Percentiles rank a stretch among this genome's conserved stretches.
phyloP scores from a whole-genome alignment of 1,140 invertebrate species.

The Hydropsyche tenuis region DNA sequence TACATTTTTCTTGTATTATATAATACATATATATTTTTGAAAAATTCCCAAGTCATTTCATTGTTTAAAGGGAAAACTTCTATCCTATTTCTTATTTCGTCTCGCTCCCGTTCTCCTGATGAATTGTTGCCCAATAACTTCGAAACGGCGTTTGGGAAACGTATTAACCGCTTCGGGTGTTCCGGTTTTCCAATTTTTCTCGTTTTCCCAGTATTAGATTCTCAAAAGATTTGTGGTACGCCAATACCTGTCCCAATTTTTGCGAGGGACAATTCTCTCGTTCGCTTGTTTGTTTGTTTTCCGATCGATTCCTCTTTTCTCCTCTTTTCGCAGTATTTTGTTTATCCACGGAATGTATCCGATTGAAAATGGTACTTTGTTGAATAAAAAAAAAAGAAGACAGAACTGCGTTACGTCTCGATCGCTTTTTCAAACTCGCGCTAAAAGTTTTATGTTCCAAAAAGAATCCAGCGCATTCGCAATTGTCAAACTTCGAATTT shows the following conservation, averaged over 20 bases:
- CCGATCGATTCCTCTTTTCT: not conserved
- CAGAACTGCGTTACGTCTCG: too few species aligned
- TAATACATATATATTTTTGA: too few species aligned
- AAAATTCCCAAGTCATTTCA: not conserved
- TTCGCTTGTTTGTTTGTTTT: constrained; percentile 34
- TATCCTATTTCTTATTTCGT: not conserved
- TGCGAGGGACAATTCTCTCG: not conserved
- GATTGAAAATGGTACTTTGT: not conserved
- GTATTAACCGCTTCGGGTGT: constrained; percentile 10
- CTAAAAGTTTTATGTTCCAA: too few species aligned
- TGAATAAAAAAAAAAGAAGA: too few species aligned
- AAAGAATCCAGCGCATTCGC: too few species aligned
- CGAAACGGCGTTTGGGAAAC: constrained; percentile 14
- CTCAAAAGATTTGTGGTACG: constrained; percentile 39
- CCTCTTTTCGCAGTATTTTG: not conserved
- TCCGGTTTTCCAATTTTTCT: constrained; percentile 36
- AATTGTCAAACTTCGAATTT: too few species aligned
- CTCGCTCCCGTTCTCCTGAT: constrained; percentile 18
- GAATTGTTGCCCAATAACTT: constrained; percentile 38
- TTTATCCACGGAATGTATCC: constrained; percentile 27
- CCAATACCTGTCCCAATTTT: constrained; percentile 40
- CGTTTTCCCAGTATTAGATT: constrained; percentile 37
- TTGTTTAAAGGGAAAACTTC: too few species aligned
- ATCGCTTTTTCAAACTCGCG: too few species aligned
- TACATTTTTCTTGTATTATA: too few species aligned